Evolutionary conservation across 1,140 invertebrate species (phyloP).

Genomic region (Cecropterus lyciades): DNA sequence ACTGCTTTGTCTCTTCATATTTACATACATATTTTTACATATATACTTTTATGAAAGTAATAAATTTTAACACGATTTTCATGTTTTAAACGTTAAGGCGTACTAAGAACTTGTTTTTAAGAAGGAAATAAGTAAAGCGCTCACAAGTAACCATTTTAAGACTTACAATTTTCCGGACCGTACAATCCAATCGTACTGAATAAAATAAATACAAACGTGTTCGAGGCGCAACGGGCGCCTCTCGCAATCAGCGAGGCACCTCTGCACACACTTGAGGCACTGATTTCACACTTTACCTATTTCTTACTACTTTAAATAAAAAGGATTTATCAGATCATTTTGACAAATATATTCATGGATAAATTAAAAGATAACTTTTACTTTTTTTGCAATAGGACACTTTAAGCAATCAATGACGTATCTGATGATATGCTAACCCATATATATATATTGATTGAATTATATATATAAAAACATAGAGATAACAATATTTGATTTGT

Average conservation of each 20-base stretch:
- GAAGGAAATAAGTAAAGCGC: neutral
- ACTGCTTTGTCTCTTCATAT: too few species aligned
- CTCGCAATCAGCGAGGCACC: constrained; percentile 61
- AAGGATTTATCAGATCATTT: constrained; percentile 15
- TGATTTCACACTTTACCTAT: constrained; percentile 33
- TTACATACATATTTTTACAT: too few species aligned
- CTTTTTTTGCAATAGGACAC: too few species aligned
- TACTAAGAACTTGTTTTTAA: neutral
- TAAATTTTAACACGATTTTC: too few species aligned
- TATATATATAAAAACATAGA: too few species aligned
- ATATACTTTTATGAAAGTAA: too few species aligned
- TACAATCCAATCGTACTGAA: constrained; percentile 44
- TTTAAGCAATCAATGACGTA: too few species aligned
- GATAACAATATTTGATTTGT: too few species aligned
- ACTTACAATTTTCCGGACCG: constrained; percentile 38
- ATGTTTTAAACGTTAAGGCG: too few species aligned
- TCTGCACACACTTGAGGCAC: constrained; percentile 32
- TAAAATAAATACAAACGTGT: constrained; percentile 68
- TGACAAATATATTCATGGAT: neutral
- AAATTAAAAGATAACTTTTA: too few species aligned
- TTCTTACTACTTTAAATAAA: constrained; percentile 29
- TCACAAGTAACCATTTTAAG: constrained; percentile 11
- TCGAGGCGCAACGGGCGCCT: constrained; percentile 50
- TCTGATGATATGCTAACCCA: too few species aligned
- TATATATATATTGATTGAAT: too few species aligned